These are phyloP conservation scores for Archilochus colubris DNA, from an alignment of 2,113 vertebrate species.

Conservation along the genomic window DNA sequence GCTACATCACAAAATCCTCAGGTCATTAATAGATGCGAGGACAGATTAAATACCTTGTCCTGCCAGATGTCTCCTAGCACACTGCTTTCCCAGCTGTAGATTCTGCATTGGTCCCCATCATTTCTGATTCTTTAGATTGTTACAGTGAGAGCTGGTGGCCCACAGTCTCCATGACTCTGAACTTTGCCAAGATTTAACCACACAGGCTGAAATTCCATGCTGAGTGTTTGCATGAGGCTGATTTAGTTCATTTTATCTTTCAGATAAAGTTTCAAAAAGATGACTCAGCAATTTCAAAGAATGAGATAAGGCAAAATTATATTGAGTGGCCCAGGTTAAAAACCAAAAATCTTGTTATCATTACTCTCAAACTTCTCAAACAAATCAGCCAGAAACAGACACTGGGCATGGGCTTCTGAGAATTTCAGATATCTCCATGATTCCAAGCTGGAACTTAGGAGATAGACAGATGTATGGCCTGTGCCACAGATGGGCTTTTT, in stretches of 20 bases:
- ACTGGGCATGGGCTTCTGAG: not conserved
- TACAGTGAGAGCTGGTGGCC: not conserved
- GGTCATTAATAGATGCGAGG: not conserved
- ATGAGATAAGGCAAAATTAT: not conserved
- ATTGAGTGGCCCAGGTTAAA: not conserved
- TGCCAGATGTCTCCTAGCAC: not conserved
- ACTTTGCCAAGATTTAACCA: not conserved
- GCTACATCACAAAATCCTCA: not conserved
- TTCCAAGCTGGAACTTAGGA: not conserved
- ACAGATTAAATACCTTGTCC: not conserved
- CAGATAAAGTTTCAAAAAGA: not conserved
- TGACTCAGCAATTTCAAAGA: not conserved
- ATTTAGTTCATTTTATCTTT: not conserved
- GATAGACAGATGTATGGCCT: not conserved
- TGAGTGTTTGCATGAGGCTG: not conserved
- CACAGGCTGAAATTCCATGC: not conserved
- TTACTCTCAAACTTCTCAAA: slow-evolving; percentile 18
- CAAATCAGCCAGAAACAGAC: slow-evolving; percentile 5
- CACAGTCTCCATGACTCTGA: not conserved
- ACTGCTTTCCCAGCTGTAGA: not conserved
- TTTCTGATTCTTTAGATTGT: not conserved
- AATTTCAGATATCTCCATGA: not conserved
- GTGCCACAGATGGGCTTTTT: slow-evolving; percentile 21
- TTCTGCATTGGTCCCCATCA: not conserved
- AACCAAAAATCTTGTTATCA: not conserved